Conservation (phyloP, 2,113 vertebrate genomes). For the Alexandromys fortis region DNA sequence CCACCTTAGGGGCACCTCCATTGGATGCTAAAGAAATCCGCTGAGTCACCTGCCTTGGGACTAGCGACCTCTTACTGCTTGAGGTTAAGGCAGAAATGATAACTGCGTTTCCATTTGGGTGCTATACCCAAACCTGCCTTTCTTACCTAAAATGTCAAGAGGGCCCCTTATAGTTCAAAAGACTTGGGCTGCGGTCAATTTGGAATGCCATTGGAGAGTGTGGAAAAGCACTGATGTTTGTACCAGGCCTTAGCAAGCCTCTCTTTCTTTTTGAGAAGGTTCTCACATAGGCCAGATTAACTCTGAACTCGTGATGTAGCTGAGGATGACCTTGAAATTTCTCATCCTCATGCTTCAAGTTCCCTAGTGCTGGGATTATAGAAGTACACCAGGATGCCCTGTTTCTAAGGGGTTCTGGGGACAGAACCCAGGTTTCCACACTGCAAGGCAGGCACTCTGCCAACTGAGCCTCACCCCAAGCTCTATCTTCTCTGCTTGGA, state of each 20-base stretch:
- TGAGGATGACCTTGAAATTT: background rate
- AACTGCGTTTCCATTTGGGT: background rate
- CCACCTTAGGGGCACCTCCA: background rate
- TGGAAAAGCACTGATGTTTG: rapidly evolving
- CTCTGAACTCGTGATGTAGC: background rate
- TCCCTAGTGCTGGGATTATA: background rate
- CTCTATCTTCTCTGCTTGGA: background rate
- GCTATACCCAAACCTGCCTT: background rate
- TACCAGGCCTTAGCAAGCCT: background rate
- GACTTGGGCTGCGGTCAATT: background rate
- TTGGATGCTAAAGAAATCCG: too few species aligned
- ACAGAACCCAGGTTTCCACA: background rate
- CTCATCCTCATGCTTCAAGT: background rate
- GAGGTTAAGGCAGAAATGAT: background rate
- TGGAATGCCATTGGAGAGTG: background rate
- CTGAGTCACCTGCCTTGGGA: background rate
- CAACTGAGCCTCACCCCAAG: background rate
- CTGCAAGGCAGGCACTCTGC: background rate
- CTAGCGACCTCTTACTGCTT: background rate
- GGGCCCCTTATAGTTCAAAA: background rate
- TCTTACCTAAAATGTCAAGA: background rate
- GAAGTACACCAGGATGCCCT: background rate
- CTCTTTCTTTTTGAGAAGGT: background rate
- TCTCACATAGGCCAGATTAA: background rate
- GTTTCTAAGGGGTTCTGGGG: background rate